These are phyloP conservation scores for Trichoplusia ni DNA, from an alignment of 1,140 invertebrate species.

Conservation along the genomic window DNA sequence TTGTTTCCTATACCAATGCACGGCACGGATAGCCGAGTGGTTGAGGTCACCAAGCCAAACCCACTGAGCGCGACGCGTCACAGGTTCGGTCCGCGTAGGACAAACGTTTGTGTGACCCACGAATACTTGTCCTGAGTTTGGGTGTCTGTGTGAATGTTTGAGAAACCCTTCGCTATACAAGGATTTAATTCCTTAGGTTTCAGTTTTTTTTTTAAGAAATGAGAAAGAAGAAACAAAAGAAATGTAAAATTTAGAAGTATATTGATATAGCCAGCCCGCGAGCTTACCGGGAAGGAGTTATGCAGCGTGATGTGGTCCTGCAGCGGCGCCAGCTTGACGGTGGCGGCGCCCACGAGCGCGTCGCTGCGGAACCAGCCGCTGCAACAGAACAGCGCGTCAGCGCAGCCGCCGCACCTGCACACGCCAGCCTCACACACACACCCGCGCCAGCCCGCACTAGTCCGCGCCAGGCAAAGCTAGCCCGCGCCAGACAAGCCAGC, in stretches of 20 bases:
- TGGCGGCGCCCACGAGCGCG: constrained; percentile 91
- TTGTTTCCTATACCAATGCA: too few relatives aligned
- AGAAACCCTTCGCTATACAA: too few relatives aligned
- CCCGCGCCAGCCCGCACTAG: constrained; percentile 37
- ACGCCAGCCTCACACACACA: constrained; percentile 29
- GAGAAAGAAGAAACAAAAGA: constrained; percentile 31
- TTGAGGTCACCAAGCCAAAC: too few relatives aligned
- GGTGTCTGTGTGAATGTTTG: too few relatives aligned
- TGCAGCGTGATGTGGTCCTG: constrained; percentile 94
- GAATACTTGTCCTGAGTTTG: too few relatives aligned
- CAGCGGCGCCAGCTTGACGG: constrained; percentile 91
- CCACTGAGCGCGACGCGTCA: too few relatives aligned
- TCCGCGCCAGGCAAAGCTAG: constrained; percentile 12
- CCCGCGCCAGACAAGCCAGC: not conserved
- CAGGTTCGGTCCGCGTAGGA: too few relatives aligned
- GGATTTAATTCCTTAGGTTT: not conserved
- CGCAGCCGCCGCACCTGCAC: constrained; percentile 46
- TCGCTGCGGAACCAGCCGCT: constrained; percentile 95
- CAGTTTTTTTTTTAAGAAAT: not conserved
- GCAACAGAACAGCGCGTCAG: constrained; percentile 82
- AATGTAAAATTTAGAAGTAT: constrained; percentile 45
- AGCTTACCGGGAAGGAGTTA: constrained; percentile 95
- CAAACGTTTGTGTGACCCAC: too few relatives aligned
- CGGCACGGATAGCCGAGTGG: constrained; percentile 1
- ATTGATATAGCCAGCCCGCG: too few relatives aligned